These are phyloP conservation scores for Perca flavescens DNA, from an alignment of 2,113 vertebrate genomes.

Conservation along the genomic window DNA sequence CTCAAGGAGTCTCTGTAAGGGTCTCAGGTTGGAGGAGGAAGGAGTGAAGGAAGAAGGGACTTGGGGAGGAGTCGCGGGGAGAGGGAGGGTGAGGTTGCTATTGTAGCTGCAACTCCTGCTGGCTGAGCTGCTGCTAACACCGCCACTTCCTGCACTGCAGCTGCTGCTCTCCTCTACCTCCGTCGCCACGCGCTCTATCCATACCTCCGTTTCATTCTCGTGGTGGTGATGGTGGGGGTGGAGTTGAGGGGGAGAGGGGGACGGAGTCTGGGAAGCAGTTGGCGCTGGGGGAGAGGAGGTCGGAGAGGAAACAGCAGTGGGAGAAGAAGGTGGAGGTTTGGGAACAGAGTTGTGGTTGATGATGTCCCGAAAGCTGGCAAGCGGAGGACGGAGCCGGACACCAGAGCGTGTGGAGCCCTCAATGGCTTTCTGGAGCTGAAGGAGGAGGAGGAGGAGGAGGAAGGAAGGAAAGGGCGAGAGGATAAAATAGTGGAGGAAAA, in stretches of 20 bases:
- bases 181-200: slow-evolving; percentile 64
- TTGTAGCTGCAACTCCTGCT: slow-evolving; percentile 45
- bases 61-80: slow-evolving; percentile 55
- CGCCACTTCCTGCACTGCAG: slow-evolving; percentile 3
- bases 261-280: not conserved
- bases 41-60: slow-evolving; percentile 43
- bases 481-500: too few species aligned
- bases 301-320: slow-evolving; percentile 30
- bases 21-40: slow-evolving; percentile 55
- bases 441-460: not conserved
- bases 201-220: slow-evolving; percentile 72
- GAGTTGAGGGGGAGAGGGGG: not conserved
- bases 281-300: slow-evolving; percentile 14
- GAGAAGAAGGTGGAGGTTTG: slow-evolving; percentile 50
- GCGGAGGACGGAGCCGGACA: slow-evolving; percentile 90
- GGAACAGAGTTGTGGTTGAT: slow-evolving; percentile 72
- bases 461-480: too few species aligned
- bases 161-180: slow-evolving; percentile 54
- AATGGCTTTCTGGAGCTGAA: slow-evolving; percentile 94
- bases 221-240: not conserved
- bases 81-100: slow-evolving; percentile 59
- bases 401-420: slow-evolving; percentile 93
- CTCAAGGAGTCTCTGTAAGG: slow-evolving; percentile 49
- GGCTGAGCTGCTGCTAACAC: not conserved
- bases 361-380: slow-evolving; percentile 92